Evolutionary conservation across 1,140 invertebrate genomes (phyloP), one percentile per base, ranked within the genome.

Genomic region (Drosophila mauritiana): DNA sequence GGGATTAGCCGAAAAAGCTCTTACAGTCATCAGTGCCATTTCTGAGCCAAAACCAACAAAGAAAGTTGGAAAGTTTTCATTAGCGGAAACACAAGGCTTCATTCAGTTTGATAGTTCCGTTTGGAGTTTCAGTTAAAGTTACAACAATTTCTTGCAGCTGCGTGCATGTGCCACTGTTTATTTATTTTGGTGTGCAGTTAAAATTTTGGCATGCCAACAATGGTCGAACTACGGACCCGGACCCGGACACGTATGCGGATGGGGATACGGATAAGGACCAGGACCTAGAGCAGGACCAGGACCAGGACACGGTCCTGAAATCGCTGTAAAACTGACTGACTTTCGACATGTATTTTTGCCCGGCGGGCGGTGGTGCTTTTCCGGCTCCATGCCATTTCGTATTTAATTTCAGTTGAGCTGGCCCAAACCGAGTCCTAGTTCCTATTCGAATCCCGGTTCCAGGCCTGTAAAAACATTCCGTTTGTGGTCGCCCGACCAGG

Each of bases 201-300:
- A 79, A 86, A 82, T 73, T 88, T 86, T 73, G 83, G 83, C 75
- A 83, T 76, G 65, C 69, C 83, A 76, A 88, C 83, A 86, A 86
- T 88, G 79, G 64, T 77, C 55, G 79, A 52, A 51, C 39, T 51
- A 51, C 52, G 42, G 22, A 48, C 34, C 34, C 20, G 39, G 20
- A 53, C 31, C 13, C 42, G 58, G 13, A 62, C n/a, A 8, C 22
- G 42, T 17, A 39, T 15, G 0, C 36, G 57, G 68, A 46, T 31
- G 25, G 7, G 54, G 17, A 54, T 55, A 36, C 36, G 56, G 42
- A 52, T 42, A 34, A 27, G 68, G 69, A 48, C 25, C 40, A n/a
- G 48, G 39, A 53, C 46, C 43, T 5, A 48, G 61, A 62, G 52
- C 8, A 31, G 27, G 7, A 48, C n/a, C 40, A 12, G 48, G 40